These are phyloP conservation scores for Nomia melanderi DNA, from an alignment of 1,140 invertebrate genomes.

Conservation along the genomic window DNA sequence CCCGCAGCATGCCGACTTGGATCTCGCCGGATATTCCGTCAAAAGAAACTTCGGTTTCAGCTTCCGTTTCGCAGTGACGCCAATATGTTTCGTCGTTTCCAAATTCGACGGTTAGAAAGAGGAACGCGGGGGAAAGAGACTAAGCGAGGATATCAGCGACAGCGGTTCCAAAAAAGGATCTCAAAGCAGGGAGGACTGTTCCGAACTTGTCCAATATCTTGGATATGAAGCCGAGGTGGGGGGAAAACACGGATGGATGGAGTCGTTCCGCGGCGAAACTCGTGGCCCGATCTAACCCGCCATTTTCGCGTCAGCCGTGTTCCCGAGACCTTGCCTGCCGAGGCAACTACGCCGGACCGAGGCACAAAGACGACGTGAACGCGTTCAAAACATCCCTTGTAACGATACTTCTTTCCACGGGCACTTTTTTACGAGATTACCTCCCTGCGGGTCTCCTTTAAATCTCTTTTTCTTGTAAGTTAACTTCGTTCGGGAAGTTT, in stretches of 20 bases:
- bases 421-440: conserved; percentile 14
- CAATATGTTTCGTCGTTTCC: neutral
- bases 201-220: conserved; percentile 46
- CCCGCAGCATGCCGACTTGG: too few species aligned
- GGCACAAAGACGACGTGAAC: neutral
- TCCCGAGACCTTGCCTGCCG: neutral
- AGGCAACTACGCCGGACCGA: neutral
- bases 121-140: neutral
- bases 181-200: neutral
- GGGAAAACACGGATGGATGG: neutral
- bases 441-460: conserved; percentile 10
- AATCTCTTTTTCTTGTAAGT: conserved; percentile 12
- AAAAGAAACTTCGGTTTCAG: neutral
- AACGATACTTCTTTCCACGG: neutral
- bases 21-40: neutral
- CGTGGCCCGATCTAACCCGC: neutral
- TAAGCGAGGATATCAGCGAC: neutral
- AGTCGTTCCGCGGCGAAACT: neutral
- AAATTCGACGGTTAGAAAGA: too few species aligned
- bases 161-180: neutral
- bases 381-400: neutral
- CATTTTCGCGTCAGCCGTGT: neutral
- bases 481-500: too few species aligned
- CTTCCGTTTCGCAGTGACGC: neutral
- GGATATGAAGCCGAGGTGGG: conserved; percentile 26